Evolutionary conservation across 2,113 vertebrate species (phyloP), one percentile per base, ranked within the genome.

Genomic region (Nyctibius bracteatus): DNA sequence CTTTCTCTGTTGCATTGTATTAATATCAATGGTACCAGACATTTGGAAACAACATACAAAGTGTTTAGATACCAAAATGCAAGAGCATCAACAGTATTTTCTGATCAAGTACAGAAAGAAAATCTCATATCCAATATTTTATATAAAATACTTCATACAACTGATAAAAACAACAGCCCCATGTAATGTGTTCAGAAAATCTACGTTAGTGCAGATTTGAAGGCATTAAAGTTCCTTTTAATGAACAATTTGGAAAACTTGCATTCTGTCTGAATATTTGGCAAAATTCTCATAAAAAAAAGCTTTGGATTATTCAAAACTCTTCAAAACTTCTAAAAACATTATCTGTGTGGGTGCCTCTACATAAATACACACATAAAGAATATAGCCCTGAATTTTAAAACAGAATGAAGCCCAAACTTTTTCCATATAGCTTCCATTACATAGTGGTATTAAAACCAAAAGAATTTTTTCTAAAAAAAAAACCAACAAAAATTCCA

Each of bases 271-370:
- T 51, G 41, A 85, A 62, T 77, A 77, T 57, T 72, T 72, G 13
- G 3, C 4, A 75, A 80, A 85, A 81, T 47, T 81, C 22, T 37
- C 10, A 5, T 37, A 47, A 67, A 75, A 12, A 67, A 61, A 72
- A 33, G 14, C 7, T 22, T 73, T 78, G 7, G 15, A 47, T 58
- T 72, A 47, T 49, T 73, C 24, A 59, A 78, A 85, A 72, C 10
- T 43, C 33, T 71, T 61, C 10, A 55, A 35, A 75, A 20, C 3
- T 52, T 58, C 20, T 72, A 55, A 81, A 84, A 93, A 43, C 0
- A 30, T 59, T 65, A 43, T 25, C 5, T 8, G 0, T 35, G 14
- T 63, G 49, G 49, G 37, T 30, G 12, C 4, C 10, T 3, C 22
- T 55, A 25, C 9, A 17, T 57, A 65, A 8, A 57, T 27, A 43